Conservation (phyloP, 2,113 vertebrate genomes). For the Nannospalax galili region DNA sequence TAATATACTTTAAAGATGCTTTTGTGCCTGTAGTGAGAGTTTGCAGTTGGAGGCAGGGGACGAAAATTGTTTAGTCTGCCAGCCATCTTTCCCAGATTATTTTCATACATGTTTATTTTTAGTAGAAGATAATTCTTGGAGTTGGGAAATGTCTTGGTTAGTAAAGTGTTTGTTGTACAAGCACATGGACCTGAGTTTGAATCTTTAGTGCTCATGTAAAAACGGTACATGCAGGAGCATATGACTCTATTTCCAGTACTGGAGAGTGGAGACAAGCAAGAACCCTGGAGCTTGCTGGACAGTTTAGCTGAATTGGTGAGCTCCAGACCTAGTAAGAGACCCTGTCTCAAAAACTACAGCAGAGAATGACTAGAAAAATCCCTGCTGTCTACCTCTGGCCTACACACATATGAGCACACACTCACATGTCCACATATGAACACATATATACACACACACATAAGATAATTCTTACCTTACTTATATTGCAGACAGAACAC, state of each 20-base stretch:
- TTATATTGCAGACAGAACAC: neutral
- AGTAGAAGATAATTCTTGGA: neutral
- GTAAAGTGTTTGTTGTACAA: neutral
- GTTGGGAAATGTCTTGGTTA: neutral
- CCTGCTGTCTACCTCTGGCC: neutral
- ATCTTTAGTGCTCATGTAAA: neutral
- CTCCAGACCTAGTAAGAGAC: neutral
- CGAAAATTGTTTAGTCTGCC: neutral
- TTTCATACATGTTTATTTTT: constrained; percentile 10
- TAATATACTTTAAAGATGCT: neutral
- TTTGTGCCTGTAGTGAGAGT: neutral
- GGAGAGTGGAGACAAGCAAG: too few species aligned
- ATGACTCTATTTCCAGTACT: neutral
- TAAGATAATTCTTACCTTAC: neutral
- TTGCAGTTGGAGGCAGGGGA: neutral
- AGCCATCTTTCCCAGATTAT: neutral
- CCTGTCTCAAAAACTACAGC: neutral
- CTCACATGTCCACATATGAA: too few species aligned
- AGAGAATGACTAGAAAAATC: too few species aligned
- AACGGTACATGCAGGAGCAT: neutral
- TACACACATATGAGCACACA: neutral
- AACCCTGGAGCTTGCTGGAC: neutral
- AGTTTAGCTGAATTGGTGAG: neutral
- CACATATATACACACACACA: neutral
- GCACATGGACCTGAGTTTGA: neutral